Evolutionary conservation across 1,140 invertebrate genomes (phyloP).

Genomic region (Lepidurus apus): DNA sequence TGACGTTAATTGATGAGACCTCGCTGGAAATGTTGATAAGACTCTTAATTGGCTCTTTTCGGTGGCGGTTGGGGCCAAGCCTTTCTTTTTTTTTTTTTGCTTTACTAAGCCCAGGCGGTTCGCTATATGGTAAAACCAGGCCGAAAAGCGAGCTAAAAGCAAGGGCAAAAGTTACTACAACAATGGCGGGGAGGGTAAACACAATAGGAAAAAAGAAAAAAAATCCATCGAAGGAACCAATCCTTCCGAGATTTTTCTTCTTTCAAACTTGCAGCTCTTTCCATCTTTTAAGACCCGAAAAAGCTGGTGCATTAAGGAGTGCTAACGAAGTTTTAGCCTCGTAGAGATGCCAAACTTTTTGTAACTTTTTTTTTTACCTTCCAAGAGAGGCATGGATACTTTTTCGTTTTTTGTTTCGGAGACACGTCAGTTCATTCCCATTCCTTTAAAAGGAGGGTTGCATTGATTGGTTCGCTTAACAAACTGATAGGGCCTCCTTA

Average conservation of each 20-base stretch:
- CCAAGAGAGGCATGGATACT: not conserved
- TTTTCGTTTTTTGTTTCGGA: not conserved
- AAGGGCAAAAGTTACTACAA: not conserved
- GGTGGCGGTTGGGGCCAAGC: not conserved
- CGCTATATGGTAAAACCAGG: no score
- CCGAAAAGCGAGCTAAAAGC: not conserved
- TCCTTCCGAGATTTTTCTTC: not conserved
- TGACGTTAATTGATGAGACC: conserved; percentile 19
- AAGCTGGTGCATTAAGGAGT: conserved; percentile 18
- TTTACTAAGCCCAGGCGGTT: no score
- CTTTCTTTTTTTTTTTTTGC: no score
- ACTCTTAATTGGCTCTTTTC: conserved; percentile 22
- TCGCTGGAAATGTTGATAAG: conserved; percentile 21
- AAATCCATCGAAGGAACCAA: not conserved
- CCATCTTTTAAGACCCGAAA: conserved; percentile 16
- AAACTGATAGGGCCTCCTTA: conserved; percentile 7
- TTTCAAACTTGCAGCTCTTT: not conserved
- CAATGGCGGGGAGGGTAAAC: not conserved
- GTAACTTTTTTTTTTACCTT: not conserved
- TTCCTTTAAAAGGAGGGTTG: not conserved
- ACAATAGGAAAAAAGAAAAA: not conserved
- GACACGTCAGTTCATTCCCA: no score
- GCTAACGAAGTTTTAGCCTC: conserved; percentile 13
- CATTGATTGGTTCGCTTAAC: conserved; percentile 3
- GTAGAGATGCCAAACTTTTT: not conserved